phyloP scores from a whole-genome alignment of 2,888 invertebrate species.

The Oxycera nigricornis region DNA sequence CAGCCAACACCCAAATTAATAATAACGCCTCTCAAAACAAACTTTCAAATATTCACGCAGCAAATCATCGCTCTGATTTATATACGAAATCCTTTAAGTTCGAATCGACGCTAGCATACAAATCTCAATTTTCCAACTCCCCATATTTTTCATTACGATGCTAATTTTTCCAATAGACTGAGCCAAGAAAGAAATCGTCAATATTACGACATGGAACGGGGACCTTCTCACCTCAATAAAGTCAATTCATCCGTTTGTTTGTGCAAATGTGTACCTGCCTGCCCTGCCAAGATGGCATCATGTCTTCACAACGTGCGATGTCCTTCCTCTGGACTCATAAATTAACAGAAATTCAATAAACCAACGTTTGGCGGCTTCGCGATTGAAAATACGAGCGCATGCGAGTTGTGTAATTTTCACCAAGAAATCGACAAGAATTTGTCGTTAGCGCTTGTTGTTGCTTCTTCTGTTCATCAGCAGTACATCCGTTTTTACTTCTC shows the following conservation, averaged over 20 bases:
- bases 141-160: slow-evolving; percentile 34
- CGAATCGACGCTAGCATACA: neutral
- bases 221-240: slow-evolving; percentile 1
- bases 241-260: slow-evolving; percentile 33
- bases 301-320: slow-evolving; percentile 6
- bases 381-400: slow-evolving; percentile 41
- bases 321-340: slow-evolving; percentile 37
- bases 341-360: slow-evolving; percentile 42
- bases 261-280: neutral
- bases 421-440: slow-evolving; percentile 11
- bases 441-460: slow-evolving; percentile 18
- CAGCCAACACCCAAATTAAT: neutral
- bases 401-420: slow-evolving; percentile 39
- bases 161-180: slow-evolving; percentile 17
- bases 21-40: neutral
- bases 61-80: neutral
- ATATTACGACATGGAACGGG: neutral
- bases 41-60: neutral
- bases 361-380: slow-evolving; percentile 22
- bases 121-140: slow-evolving; percentile 3
- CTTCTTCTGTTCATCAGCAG: neutral
- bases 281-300: slow-evolving; percentile 22
- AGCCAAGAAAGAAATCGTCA: neutral
- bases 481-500: slow-evolving; percentile 26
- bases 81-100: slow-evolving; percentile 1